phyloP scores from a whole-genome alignment of 2,888 invertebrate genomes.

The Steinernema carpocapsae region DNA sequence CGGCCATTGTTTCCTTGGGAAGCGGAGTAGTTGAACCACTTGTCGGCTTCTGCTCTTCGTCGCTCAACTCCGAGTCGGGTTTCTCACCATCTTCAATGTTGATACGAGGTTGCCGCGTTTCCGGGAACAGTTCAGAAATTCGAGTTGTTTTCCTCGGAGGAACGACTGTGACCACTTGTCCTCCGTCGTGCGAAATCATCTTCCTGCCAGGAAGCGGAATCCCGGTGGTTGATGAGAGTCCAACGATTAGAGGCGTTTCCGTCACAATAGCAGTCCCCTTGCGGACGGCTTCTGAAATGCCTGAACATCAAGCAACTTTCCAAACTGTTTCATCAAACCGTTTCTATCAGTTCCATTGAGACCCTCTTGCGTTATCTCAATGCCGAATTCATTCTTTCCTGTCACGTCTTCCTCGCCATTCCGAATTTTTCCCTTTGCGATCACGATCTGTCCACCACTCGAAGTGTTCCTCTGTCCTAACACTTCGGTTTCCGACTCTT shows the following conservation, averaged over 20 bases:
- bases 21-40: background rate
- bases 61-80: slow-evolving; percentile 1
- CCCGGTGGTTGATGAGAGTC: background rate
- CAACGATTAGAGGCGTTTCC: slow-evolving; percentile 14
- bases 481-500: background rate
- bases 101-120: background rate
- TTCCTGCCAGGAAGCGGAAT: background rate
- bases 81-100: background rate
- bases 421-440: slow-evolving; percentile 44
- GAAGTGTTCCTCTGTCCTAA: slow-evolving; percentile 45
- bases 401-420: background rate
- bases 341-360: background rate
- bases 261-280: background rate
- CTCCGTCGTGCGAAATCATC: slow-evolving; percentile 7
- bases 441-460: slow-evolving; percentile 53
- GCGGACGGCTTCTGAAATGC: background rate
- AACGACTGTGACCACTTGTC: background rate
- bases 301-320: background rate
- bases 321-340: background rate
- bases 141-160: background rate
- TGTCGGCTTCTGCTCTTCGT: background rate
- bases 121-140: background rate
- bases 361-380: slow-evolving; percentile 34
- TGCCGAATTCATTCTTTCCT: slow-evolving; percentile 15
- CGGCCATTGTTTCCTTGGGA: background rate